A percentile compares a stretch with the other conserved stretches of the same genome.
phyloP scores from a whole-genome alignment of 2,113 vertebrate species.

The Dicerorhinus sumatrensis region DNA sequence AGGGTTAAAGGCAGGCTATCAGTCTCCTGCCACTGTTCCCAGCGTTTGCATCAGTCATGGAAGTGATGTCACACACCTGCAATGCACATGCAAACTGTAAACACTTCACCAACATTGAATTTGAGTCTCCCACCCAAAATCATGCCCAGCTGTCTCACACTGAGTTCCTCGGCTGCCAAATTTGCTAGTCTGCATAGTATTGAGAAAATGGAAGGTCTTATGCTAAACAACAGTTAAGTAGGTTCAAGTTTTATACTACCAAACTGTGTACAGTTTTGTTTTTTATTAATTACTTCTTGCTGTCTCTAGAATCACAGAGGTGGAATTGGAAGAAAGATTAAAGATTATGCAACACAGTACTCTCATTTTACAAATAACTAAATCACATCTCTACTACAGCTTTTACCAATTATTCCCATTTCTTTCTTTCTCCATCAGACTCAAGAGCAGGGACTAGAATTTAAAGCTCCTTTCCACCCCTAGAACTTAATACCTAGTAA shows the following conservation, averaged over 20 bases:
- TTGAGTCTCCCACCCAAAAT: slow-evolving; percentile 11
- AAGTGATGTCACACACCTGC: slow-evolving; percentile 79
- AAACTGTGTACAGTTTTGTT: neutral
- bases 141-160: slow-evolving; percentile 40
- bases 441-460: neutral
- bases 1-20: slow-evolving; percentile 69
- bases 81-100: slow-evolving; percentile 63
- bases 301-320: neutral
- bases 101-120: slow-evolving; percentile 19
- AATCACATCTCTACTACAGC: neutral
- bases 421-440: neutral
- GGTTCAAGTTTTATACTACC: neutral
- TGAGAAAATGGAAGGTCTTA: neutral
- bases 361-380: slow-evolving; percentile 9
- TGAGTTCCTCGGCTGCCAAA: neutral
- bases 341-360: neutral
- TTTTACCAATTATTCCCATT: neutral
- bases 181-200: neutral
- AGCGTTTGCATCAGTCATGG: slow-evolving; percentile 48
- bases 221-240: neutral
- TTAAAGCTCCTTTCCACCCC: neutral
- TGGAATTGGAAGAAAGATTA: neutral
- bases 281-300: slow-evolving; percentile 10
- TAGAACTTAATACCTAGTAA: neutral
- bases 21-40: slow-evolving; percentile 63